These are phyloP conservation scores for Hafferia zeledoni DNA, from an alignment of 2,797 vertebrate genomes.

Conservation along the genomic window DNA sequence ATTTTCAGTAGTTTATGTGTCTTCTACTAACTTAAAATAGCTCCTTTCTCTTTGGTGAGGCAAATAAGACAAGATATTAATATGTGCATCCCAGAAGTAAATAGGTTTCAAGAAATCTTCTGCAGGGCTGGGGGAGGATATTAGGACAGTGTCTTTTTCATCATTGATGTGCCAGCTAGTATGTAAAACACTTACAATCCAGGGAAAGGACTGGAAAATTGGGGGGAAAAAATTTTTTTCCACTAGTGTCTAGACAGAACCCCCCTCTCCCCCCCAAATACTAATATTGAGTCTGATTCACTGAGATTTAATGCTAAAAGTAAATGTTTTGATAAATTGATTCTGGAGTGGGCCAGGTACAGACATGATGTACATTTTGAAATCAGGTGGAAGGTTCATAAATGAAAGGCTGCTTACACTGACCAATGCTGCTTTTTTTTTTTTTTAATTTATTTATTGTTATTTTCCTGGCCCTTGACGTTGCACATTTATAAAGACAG, in stretches of 20 bases:
- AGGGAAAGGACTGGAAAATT: neutral
- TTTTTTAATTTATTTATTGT: neutral
- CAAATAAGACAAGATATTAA: slow-evolving; percentile 55
- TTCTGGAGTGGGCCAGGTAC: neutral
- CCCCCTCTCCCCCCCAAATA: neutral
- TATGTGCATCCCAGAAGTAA: slow-evolving; percentile 23
- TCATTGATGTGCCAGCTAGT: neutral
- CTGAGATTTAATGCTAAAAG: neutral
- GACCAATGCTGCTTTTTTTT: neutral
- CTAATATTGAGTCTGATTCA: neutral
- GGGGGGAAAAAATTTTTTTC: neutral
- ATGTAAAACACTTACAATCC: neutral
- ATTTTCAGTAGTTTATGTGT: neutral
- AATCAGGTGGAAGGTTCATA: neutral
- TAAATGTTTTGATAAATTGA: neutral
- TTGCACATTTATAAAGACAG: neutral
- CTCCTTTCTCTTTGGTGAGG: slow-evolving; percentile 39
- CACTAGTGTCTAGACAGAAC: neutral
- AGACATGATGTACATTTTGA: neutral
- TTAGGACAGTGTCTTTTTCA: neutral
- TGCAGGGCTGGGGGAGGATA: slow-evolving; percentile 22
- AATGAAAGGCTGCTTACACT: neutral
- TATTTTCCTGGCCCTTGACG: slow-evolving; percentile 1
- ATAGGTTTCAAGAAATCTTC: slow-evolving; percentile 40
- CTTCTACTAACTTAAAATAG: slow-evolving; percentile 38